Conservation (phyloP, 2,797 vertebrate species). For the Myotis vivesi region DNA sequence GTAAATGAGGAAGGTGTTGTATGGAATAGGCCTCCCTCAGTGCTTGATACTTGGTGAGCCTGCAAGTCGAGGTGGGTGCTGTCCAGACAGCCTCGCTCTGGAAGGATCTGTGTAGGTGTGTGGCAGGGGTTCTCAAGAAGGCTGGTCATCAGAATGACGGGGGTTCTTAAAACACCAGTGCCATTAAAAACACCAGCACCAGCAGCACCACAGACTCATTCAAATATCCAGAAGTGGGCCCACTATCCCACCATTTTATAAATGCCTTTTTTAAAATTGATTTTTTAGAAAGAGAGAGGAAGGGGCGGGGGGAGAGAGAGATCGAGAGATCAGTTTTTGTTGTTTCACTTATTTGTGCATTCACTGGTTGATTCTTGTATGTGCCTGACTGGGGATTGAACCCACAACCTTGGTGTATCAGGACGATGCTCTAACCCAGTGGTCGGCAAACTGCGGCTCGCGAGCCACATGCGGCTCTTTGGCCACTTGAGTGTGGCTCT, state of each 20-base stretch:
- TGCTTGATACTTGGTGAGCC: not conserved
- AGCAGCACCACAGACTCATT: not conserved
- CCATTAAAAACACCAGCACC: not conserved
- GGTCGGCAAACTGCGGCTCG: too few relatives aligned
- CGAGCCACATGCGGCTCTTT: too few relatives aligned
- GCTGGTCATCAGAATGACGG: not conserved
- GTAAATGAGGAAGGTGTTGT: not conserved
- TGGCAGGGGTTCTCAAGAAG: not conserved
- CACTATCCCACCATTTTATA: not conserved
- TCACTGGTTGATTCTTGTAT: not conserved
- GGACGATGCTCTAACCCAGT: not conserved
- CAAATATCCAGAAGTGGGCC: not conserved
- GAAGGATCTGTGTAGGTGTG: accelerated
- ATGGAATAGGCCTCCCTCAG: too few relatives aligned
- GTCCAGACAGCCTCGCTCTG: not conserved
- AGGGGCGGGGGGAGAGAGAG: not conserved
- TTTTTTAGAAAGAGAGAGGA: not conserved
- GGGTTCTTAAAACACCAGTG: not conserved
- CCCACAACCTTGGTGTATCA: not conserved
- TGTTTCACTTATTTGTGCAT: not conserved
- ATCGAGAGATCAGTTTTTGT: not conserved
- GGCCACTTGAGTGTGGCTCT: too few relatives aligned
- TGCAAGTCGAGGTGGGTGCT: not conserved
- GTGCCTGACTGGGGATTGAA: not conserved
- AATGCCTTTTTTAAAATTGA: not conserved